phyloP scores from a whole-genome alignment of 2,888 invertebrate species.

The Agonopterix heracliana region DNA sequence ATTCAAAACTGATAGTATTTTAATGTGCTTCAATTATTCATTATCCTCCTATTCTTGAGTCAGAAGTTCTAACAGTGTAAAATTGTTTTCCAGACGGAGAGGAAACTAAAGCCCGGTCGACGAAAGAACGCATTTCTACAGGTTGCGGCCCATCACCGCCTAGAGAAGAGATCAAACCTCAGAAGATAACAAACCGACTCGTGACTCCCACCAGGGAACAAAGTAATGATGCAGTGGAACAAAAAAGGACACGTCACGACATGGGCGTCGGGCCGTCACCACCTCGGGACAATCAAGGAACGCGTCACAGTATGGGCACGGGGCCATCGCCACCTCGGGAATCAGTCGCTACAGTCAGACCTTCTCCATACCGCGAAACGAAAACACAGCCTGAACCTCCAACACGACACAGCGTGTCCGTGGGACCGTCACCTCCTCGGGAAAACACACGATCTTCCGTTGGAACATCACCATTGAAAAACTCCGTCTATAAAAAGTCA shows the following conservation, averaged over 20 bases:
- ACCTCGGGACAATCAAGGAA: slow-evolving; percentile 39
- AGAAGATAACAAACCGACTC: slow-evolving; percentile 33
- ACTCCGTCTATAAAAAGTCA: slow-evolving; percentile 52
- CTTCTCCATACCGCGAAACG: slow-evolving; percentile 30
- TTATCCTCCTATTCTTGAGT: too few relatives aligned
- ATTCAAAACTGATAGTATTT: too few relatives aligned
- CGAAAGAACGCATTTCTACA: slow-evolving; percentile 63
- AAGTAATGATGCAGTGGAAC: slow-evolving; percentile 17
- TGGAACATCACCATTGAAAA: slow-evolving; percentile 2
- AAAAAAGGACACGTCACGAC: slow-evolving; percentile 37
- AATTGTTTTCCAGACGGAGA: slow-evolving; percentile 27
- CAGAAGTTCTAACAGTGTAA: neutral
- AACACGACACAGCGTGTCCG: slow-evolving; percentile 46
- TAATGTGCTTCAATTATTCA: too few relatives aligned
- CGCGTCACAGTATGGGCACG: slow-evolving; percentile 16
- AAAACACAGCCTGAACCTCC: slow-evolving; percentile 20
- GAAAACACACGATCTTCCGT: slow-evolving; percentile 33
- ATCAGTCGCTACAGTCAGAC: slow-evolving; percentile 22
- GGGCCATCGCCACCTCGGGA: slow-evolving; percentile 28
- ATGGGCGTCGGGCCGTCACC: slow-evolving; percentile 64
- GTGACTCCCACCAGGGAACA: slow-evolving; percentile 66
- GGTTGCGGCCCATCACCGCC: slow-evolving; percentile 81
- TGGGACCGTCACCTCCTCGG: slow-evolving; percentile 56
- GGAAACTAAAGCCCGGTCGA: slow-evolving; percentile 36
- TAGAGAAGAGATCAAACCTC: slow-evolving; percentile 44